Conservation (phyloP, 2,888 invertebrate species). For the Microchrysa polita region DNA sequence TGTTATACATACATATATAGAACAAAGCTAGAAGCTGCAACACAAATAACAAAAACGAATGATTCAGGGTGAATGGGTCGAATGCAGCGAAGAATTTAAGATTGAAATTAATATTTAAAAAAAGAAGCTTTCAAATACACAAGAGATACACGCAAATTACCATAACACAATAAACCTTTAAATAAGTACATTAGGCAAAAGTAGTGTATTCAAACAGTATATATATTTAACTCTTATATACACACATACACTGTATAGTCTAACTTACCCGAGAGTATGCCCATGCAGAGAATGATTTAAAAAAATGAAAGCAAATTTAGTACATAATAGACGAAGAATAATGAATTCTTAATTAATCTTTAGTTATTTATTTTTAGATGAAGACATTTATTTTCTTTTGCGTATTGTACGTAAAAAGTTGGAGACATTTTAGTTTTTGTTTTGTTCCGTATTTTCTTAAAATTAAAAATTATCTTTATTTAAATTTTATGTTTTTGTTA, state of each 20-base stretch:
- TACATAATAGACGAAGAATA: constrained; percentile 8
- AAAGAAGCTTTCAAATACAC: constrained; percentile 19
- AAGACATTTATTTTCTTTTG: not conserved
- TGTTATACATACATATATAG: not conserved
- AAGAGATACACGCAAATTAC: constrained; percentile 10
- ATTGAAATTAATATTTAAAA: constrained; percentile 11
- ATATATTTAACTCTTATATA: not conserved
- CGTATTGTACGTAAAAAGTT: constrained; percentile 13
- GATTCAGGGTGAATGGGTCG: not conserved
- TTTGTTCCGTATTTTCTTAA: constrained; percentile 8
- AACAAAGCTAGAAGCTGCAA: constrained; percentile 33
- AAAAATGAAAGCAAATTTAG: not conserved
- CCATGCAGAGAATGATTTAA: not conserved
- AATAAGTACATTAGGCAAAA: not conserved
- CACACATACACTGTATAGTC: constrained; percentile 20
- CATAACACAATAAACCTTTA: constrained; percentile 11
- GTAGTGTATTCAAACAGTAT: not conserved
- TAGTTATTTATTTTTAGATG: constrained; percentile 41
- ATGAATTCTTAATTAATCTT: constrained; percentile 8
- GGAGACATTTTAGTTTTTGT: not conserved
- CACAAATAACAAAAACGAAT: not conserved
- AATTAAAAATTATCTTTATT: too few relatives aligned
- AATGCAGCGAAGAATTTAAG: not conserved
- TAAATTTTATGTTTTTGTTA: constrained; percentile 30
- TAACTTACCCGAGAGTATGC: constrained; percentile 10